These are phyloP conservation scores for Salpingus planirostris DNA, from an alignment of 2,888 invertebrate genomes.

Conservation along the genomic window DNA sequence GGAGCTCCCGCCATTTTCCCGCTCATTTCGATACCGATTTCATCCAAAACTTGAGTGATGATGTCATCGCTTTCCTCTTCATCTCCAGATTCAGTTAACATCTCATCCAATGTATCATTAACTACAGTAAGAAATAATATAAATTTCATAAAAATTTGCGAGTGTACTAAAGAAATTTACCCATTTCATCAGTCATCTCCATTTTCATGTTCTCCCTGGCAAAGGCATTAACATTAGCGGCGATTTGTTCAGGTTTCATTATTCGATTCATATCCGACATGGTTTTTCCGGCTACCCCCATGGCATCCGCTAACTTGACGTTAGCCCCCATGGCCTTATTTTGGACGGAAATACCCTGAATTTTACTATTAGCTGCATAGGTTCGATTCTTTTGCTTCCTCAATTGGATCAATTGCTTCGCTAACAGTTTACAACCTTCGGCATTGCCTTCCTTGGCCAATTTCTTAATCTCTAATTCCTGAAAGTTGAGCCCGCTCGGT, in stretches of 20 bases:
- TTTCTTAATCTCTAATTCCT: slow-evolving; percentile 84
- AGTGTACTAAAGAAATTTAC: slow-evolving; percentile 49
- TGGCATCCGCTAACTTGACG: slow-evolving; percentile 75
- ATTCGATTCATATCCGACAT: slow-evolving; percentile 83
- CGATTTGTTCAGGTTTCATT: slow-evolving; percentile 77
- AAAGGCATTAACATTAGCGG: slow-evolving; percentile 76
- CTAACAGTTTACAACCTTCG: slow-evolving; percentile 72
- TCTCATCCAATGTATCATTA: slow-evolving; percentile 84
- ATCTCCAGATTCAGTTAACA: slow-evolving; percentile 81
- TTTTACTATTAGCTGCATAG: slow-evolving; percentile 73
- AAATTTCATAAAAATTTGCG: no score
- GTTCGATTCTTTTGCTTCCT: slow-evolving; percentile 82
- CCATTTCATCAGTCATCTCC: slow-evolving; percentile 95
- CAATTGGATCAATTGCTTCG: slow-evolving; percentile 80
- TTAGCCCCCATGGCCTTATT: slow-evolving; percentile 88
- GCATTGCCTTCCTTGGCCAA: slow-evolving; percentile 81
- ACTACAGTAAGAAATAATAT: no score
- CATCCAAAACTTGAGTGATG: slow-evolving; percentile 87
- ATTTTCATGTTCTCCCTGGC: slow-evolving; percentile 76
- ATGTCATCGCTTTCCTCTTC: slow-evolving; percentile 83
- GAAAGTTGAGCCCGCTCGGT: slow-evolving; percentile 14
- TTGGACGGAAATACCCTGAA: slow-evolving; percentile 67
- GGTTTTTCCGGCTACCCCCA: slow-evolving; percentile 81
- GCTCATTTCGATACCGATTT: slow-evolving; percentile 91
- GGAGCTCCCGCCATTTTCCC: slow-evolving; percentile 72